A percentile compares a stretch with the other conserved stretches of the same genome.
These are phyloP conservation scores for Hyles euphorbiae DNA, from an alignment of 1,140 invertebrate genomes.

Conservation along the genomic window DNA sequence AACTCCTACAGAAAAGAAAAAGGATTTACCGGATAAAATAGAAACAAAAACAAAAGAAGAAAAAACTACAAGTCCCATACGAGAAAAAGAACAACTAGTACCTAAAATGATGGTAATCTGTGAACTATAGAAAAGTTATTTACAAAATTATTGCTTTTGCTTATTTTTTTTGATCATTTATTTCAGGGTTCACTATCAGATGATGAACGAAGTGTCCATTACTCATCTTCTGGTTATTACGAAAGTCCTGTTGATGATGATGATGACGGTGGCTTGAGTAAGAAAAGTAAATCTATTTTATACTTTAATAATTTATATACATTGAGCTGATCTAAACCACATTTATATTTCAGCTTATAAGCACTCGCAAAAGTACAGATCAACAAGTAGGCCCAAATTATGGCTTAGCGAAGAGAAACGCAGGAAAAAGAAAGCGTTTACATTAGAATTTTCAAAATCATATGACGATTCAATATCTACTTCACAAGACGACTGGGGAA, in stretches of 20 bases:
- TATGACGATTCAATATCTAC: conserved; percentile 70
- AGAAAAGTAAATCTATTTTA: conserved; percentile 17
- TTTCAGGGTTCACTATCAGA: conserved; percentile 77
- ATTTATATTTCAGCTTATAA: conserved; percentile 60
- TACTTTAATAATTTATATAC: background rate
- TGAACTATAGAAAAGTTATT: background rate
- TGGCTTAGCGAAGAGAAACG: conserved; percentile 82
- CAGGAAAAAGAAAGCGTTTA: conserved; percentile 81
- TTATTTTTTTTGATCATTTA: background rate
- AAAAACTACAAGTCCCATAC: conserved; percentile 30
- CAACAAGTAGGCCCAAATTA: conserved; percentile 52
- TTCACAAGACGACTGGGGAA: conserved; percentile 67
- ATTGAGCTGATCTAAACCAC: background rate
- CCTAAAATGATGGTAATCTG: conserved; percentile 54
- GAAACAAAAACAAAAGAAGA: conserved; percentile 41
- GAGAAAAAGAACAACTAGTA: conserved; percentile 51
- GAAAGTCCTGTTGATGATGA: conserved; percentile 85
- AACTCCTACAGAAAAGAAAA: conserved; percentile 41
- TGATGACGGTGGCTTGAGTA: conserved; percentile 74
- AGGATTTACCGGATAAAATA: conserved; percentile 44
- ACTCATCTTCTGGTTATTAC: conserved; percentile 87
- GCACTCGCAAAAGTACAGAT: conserved; percentile 72
- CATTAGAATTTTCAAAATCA: conserved; percentile 79
- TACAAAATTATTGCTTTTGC: background rate
- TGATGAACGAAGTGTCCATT: conserved; percentile 82